Evolutionary conservation across 1,140 invertebrate genomes (phyloP).

Genomic region (Saccostrea echinata): DNA sequence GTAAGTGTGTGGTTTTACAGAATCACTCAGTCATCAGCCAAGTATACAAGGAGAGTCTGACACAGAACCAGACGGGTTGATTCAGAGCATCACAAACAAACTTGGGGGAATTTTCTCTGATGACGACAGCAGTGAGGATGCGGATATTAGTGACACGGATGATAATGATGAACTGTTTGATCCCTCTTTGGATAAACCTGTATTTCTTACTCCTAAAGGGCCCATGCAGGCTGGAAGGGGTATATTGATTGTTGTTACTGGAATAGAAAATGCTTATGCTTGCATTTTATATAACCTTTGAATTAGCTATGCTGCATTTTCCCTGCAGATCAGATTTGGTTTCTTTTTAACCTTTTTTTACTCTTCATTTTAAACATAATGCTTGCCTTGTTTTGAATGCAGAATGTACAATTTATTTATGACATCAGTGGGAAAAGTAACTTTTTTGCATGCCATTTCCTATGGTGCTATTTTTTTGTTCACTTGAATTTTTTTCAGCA

Average conservation of each 20-base stretch:
- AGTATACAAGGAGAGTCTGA: conserved; percentile 87
- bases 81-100: conserved; percentile 76
- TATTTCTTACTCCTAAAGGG: conserved; percentile 77
- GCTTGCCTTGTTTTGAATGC: not conserved
- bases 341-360: not conserved
- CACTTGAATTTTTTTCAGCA: not conserved
- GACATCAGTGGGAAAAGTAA: not conserved
- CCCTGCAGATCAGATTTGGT: not conserved
- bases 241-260: conserved; percentile 40
- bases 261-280: not conserved
- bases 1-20: conserved; percentile 63
- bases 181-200: conserved; percentile 73
- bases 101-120: conserved; percentile 84
- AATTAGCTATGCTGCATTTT: conserved; percentile 6
- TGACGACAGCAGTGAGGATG: conserved; percentile 87
- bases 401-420: not conserved
- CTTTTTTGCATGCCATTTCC: not conserved
- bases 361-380: not conserved
- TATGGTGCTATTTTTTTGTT: not conserved
- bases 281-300: not conserved
- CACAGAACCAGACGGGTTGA: conserved; percentile 86
- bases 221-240: conserved; percentile 72
- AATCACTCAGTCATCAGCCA: conserved; percentile 75
- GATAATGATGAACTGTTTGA: conserved; percentile 79
- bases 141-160: conserved; percentile 85